These are phyloP conservation scores for Oenanthe melanoleuca DNA, from an alignment of 2,113 vertebrate genomes.

Conservation along the genomic window DNA sequence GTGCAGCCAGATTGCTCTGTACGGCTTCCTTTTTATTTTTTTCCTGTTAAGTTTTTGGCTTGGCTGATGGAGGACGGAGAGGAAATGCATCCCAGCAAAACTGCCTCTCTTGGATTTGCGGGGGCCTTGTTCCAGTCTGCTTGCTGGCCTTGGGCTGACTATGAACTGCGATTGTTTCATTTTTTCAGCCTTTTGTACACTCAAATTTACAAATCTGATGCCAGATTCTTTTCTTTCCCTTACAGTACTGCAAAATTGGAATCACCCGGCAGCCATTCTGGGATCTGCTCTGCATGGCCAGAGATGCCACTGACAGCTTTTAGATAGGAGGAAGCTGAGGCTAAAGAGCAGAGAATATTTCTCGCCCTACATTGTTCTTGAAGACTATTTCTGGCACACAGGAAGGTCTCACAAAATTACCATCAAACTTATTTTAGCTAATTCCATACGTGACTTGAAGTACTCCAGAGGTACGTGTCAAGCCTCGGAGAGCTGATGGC, in stretches of 20 bases:
- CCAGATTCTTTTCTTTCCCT: not conserved
- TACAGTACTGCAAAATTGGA: not conserved
- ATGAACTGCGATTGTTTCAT: not conserved
- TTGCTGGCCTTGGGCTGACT: not conserved
- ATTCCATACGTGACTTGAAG: not conserved
- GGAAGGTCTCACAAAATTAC: conserved; percentile 36
- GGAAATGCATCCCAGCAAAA: conserved; percentile 46
- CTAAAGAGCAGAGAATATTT: conserved; percentile 45
- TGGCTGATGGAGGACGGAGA: not conserved
- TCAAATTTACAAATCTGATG: not conserved
- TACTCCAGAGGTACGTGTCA: not conserved
- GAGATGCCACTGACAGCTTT: not conserved
- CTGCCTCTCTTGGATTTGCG: not conserved
- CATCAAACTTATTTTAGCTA: conserved; percentile 28
- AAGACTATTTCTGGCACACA: conserved; percentile 49
- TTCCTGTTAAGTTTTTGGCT: conserved; percentile 35
- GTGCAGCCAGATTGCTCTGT: not conserved
- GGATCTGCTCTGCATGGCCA: not conserved
- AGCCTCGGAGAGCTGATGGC: not conserved
- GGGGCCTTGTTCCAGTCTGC: not conserved
- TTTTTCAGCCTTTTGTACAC: not conserved
- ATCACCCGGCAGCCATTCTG: not conserved
- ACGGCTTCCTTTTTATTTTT: conserved; percentile 1
- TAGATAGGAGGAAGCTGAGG: conserved; percentile 65
- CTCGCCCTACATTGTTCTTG: conserved; percentile 17